phyloP scores from a whole-genome alignment of 1,140 invertebrate species.

The Trachelipus rathkii region DNA sequence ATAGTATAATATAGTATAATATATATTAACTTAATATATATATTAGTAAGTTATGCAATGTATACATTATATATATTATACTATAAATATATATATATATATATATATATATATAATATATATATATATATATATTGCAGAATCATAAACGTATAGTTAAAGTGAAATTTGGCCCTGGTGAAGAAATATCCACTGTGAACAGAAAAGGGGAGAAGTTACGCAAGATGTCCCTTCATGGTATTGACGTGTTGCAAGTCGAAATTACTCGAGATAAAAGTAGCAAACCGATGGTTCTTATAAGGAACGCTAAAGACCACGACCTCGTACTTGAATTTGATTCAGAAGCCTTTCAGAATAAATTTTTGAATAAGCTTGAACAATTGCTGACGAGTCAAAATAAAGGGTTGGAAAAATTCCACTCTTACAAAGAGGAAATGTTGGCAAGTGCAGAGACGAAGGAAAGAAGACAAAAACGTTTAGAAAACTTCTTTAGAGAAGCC shows the following conservation, averaged over 20 bases:
- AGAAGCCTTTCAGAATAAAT: slow-evolving; percentile 72
- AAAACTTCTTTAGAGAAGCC: slow-evolving; percentile 97
- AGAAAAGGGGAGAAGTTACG: slow-evolving; percentile 82
- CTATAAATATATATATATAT: not conserved
- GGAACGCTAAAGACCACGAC: slow-evolving; percentile 90
- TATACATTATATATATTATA: no score
- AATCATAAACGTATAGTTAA: slow-evolving; percentile 87
- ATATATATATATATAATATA: not conserved
- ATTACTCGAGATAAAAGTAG: slow-evolving; percentile 65
- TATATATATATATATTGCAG: no score
- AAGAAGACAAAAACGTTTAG: slow-evolving; percentile 83
- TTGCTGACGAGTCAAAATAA: slow-evolving; percentile 80
- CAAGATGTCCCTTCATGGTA: slow-evolving; percentile 63
- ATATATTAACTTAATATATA: no score
- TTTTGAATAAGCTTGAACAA: slow-evolving; percentile 83
- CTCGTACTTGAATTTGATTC: slow-evolving; percentile 90
- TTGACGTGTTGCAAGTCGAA: slow-evolving; percentile 73
- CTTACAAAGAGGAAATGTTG: slow-evolving; percentile 74
- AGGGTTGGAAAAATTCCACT: slow-evolving; percentile 64
- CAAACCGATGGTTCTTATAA: slow-evolving; percentile 78
- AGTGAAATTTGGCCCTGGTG: slow-evolving; percentile 65
- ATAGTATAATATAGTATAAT: no score
- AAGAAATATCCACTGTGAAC: slow-evolving; percentile 76
- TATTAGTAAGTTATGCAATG: not conserved
- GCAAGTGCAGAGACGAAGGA: slow-evolving; percentile 93